Conservation (phyloP, 2,797 vertebrate species). For the Eidolon dupreanum region DNA sequence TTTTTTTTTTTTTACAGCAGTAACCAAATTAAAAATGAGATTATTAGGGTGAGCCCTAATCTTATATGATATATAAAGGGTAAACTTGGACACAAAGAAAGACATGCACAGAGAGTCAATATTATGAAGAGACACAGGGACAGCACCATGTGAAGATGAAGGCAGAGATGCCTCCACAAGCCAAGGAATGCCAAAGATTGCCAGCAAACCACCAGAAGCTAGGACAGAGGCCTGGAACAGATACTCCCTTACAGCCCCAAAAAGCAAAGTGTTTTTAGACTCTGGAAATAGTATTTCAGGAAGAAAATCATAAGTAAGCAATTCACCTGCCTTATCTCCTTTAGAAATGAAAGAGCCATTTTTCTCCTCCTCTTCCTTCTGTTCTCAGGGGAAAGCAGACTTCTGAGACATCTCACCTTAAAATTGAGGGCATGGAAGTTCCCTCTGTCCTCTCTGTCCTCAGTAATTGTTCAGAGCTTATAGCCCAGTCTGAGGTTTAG, state of each 20-base stretch:
- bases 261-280: neutral
- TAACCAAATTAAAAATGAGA: neutral
- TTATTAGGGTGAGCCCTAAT: too few species aligned
- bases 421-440: neutral
- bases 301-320: neutral
- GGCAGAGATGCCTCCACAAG: neutral
- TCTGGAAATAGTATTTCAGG: neutral
- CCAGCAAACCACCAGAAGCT: neutral
- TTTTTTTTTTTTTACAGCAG: neutral
- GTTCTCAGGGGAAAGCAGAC: neutral
- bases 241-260: neutral
- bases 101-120: neutral
- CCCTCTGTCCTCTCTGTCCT: neutral
- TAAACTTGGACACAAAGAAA: neutral
- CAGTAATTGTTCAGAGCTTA: neutral
- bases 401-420: neutral
- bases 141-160: too few species aligned
- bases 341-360: constrained; percentile 23
- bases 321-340: constrained; percentile 17
- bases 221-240: too few species aligned
- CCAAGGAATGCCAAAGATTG: rapidly evolving
- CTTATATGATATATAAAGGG: neutral
- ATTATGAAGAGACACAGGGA: neutral
- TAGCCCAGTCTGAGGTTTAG: neutral
- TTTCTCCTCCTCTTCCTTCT: neutral